These are phyloP conservation scores for Apus apus DNA, from an alignment of 2,113 vertebrate species.

Conservation along the genomic window DNA sequence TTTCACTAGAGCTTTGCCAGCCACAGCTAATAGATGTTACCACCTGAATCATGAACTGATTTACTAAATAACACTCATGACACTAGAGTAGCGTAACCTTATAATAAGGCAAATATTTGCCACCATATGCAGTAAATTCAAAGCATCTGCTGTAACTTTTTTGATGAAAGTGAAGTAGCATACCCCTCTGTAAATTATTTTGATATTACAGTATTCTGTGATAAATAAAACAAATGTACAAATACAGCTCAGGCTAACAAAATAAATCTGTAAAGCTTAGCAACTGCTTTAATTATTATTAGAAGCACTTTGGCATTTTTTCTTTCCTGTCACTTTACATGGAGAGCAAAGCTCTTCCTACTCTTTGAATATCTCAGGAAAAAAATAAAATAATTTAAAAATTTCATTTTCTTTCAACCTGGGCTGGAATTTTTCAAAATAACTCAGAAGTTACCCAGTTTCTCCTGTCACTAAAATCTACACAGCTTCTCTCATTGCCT, in stretches of 20 bases:
- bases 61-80: slow-evolving; percentile 67
- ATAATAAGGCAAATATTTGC: slow-evolving; percentile 72
- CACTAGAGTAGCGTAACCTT: slow-evolving; percentile 52
- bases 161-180: slow-evolving; percentile 55
- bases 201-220: slow-evolving; percentile 68
- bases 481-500: not conserved
- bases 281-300: slow-evolving; percentile 70
- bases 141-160: slow-evolving; percentile 70
- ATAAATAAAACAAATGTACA: slow-evolving; percentile 65
- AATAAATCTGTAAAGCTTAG: slow-evolving; percentile 60
- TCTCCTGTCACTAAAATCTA: not conserved
- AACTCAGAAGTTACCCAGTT: not conserved
- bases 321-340: not conserved
- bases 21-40: slow-evolving; percentile 48
- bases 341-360: not conserved
- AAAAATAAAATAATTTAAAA: not conserved
- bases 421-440: not conserved
- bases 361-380: not conserved
- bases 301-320: slow-evolving; percentile 58
- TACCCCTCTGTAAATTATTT: slow-evolving; percentile 70
- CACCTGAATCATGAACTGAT: slow-evolving; percentile 50
- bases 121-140: slow-evolving; percentile 78
- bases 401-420: not conserved
- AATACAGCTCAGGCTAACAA: slow-evolving; percentile 39
- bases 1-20: slow-evolving; percentile 55